phyloP scores from a whole-genome alignment of 2,113 vertebrate genomes.

The Rhombomys opimus region DNA sequence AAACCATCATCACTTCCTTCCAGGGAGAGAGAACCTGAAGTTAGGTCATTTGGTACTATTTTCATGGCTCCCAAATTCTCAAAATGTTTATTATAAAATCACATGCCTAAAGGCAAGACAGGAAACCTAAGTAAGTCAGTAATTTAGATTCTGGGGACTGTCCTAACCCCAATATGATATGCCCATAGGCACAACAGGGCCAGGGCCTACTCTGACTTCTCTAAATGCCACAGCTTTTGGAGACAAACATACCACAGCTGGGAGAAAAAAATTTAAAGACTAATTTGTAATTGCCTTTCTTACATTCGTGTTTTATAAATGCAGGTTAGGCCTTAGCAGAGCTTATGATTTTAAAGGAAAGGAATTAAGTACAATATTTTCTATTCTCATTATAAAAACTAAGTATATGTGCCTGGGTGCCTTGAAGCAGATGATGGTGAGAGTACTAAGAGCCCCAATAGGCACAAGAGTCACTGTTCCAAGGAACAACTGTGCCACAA shows the following conservation, averaged over 20 bases:
- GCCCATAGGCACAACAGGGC: background rate
- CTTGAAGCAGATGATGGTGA: background rate
- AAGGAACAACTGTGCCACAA: background rate
- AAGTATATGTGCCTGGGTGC: background rate
- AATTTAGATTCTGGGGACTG: background rate
- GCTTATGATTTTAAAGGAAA: background rate
- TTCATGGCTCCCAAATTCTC: background rate
- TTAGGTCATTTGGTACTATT: background rate
- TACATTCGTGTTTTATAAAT: background rate
- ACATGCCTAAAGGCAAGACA: background rate
- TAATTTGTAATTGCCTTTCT: background rate
- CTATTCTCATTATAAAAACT: background rate
- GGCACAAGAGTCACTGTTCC: background rate
- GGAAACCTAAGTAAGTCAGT: background rate
- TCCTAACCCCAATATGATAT: background rate
- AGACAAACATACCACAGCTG: background rate
- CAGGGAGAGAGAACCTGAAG: background rate
- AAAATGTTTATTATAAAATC: constrained; percentile 22
- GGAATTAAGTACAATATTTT: background rate
- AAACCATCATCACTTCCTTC: background rate
- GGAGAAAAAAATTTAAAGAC: background rate
- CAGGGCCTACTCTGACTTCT: background rate
- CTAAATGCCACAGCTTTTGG: background rate
- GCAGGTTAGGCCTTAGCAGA: background rate
- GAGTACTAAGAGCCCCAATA: background rate